These are phyloP conservation scores for Aporophyla lueneburgensis DNA, from an alignment of 2,888 invertebrate genomes.

Conservation along the genomic window DNA sequence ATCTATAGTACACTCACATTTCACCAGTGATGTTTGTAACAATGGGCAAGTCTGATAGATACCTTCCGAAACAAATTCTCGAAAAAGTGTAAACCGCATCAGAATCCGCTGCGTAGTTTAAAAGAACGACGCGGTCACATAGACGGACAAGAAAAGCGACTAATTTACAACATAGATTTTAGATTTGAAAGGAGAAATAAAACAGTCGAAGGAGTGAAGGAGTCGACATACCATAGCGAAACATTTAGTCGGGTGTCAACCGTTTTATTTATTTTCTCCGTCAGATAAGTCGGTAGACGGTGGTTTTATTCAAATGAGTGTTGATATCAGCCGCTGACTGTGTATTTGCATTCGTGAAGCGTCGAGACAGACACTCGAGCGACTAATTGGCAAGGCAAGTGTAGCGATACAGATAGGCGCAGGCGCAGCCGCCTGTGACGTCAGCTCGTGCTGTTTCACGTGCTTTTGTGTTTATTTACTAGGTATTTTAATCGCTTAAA, in stretches of 20 bases:
- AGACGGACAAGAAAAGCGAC: too few relatives aligned
- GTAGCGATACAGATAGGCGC: conserved; percentile 54
- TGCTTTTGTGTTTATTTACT: not conserved
- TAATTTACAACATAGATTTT: not conserved
- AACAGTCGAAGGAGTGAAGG: not conserved
- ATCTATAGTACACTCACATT: too few relatives aligned
- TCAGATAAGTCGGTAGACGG: conserved; percentile 28
- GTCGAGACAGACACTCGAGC: conserved; percentile 61
- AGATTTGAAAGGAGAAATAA: not conserved
- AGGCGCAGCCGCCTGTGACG: conserved; percentile 43
- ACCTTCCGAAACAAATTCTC: too few relatives aligned
- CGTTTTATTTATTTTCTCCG: conserved; percentile 37
- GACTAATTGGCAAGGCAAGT: conserved; percentile 67
- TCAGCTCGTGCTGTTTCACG: conserved; percentile 35
- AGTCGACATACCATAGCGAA: not conserved
- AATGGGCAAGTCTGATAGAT: too few relatives aligned
- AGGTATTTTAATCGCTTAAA: not conserved
- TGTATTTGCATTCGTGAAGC: conserved; percentile 64
- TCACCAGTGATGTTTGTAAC: too few relatives aligned
- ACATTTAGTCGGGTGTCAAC: conserved; percentile 10
- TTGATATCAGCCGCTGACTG: conserved; percentile 44
- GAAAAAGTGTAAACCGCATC: too few relatives aligned
- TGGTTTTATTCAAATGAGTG: conserved; percentile 66
- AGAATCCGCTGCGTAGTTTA: too few relatives aligned
- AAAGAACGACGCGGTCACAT: too few relatives aligned